Conservation (phyloP, 2,113 vertebrate genomes). For the Larimichthys polyactis region DNA sequence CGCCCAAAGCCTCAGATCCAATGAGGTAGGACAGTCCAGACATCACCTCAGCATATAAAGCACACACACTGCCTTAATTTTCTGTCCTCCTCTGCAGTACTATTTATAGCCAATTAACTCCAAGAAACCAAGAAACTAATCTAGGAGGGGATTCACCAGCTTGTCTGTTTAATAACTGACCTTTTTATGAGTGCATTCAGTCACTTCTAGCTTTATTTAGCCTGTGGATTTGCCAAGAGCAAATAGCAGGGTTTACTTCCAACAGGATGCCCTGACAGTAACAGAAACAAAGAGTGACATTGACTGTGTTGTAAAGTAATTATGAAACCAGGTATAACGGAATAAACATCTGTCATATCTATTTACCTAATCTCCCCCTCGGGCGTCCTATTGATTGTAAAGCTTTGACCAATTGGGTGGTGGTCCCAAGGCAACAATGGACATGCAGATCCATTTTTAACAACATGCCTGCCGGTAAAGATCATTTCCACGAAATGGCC, state of each 20-base stretch:
- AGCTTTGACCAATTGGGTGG: conserved; percentile 41
- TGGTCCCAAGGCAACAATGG: conserved; percentile 46
- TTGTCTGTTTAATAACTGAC: conserved; percentile 31
- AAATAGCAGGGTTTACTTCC: neutral
- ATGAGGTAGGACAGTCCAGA: conserved; percentile 71
- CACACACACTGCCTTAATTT: neutral
- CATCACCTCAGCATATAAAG: conserved; percentile 26
- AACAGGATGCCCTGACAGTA: neutral
- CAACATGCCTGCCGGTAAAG: conserved; percentile 41
- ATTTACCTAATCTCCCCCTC: conserved; percentile 41
- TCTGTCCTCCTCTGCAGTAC: conserved; percentile 1
- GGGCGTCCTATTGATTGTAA: conserved; percentile 17
- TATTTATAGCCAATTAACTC: conserved; percentile 18
- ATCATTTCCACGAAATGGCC: conserved; percentile 71
- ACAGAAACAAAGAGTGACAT: neutral
- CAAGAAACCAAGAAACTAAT: conserved; percentile 6
- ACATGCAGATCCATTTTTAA: conserved; percentile 64
- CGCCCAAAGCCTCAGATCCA: conserved; percentile 54
- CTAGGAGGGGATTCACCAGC: neutral
- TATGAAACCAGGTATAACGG: conserved; percentile 26
- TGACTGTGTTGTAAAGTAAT: conserved; percentile 12
- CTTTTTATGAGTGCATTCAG: conserved; percentile 15
- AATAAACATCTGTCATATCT: conserved; percentile 61
- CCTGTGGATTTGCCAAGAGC: neutral
- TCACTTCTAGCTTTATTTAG: conserved; percentile 18